Evolutionary conservation across 2,888 invertebrate species (phyloP), one percentile per base, ranked within the genome.

Genomic region (Willowsia nigromaculata): DNA sequence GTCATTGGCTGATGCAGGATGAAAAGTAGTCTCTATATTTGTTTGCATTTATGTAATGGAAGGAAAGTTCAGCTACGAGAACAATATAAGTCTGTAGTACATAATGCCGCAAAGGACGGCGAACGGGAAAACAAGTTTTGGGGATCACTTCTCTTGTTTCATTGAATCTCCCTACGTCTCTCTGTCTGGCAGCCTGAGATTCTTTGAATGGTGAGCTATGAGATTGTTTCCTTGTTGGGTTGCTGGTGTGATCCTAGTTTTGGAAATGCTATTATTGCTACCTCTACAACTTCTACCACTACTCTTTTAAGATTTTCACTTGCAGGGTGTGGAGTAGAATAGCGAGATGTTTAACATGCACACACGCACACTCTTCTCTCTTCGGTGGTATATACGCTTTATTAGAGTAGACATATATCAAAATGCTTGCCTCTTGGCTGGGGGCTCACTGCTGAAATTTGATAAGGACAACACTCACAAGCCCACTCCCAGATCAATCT

Each of bases 401-500:
- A 33, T 7, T 30, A 33, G 53, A 83, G 13, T n/a, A n/a, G n/a
- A n/a, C n/a, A n/a, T n/a, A 62, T 18, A 27, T 65, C 65, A 18
- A 85, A 85, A 65, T 78, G 65, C 56, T 80, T 80, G 86, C 71
- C 53, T 78, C 78, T 56, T 78, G 22, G 40, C 37, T 59, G 59
- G 88, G 87, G 88, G 37, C 53, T 62, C 81, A 30, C 18, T 76
- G 47, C 81, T 88, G 88, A 88, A 88, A 88, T 83, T 88, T 84
- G 88, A 88, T 88, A 83, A 88, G 83, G 47, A 78, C 62, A 83
- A 65, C 83, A 65, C 83, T 88, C 84, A 74, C 85, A 65, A 84
- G 78, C 83, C 89, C 84, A 84, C 89, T 89, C 89, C 89, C 89
- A 89, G 88, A 88, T 84, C 83, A 88, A 88, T 47, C 80, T 89